These are phyloP conservation scores for Callitettix versicolor DNA, from an alignment of 1,140 invertebrate species.

Conservation along the genomic window DNA sequence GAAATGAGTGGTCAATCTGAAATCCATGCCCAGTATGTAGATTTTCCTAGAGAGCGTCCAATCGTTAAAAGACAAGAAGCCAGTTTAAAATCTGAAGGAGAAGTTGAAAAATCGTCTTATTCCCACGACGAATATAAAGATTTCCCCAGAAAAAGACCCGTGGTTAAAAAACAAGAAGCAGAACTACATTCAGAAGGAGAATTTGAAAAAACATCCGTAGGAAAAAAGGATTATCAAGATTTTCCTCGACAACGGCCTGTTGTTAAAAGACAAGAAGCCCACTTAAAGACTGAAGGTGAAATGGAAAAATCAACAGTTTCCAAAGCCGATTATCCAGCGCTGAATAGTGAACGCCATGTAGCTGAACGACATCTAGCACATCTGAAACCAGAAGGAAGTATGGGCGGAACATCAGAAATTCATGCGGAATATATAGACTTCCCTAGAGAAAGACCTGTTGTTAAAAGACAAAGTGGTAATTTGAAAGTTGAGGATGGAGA, in stretches of 20 bases:
- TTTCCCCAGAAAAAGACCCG: slow-evolving; percentile 14
- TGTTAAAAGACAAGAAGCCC: background rate
- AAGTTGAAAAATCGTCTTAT: slow-evolving; percentile 13
- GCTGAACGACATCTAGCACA: slow-evolving; percentile 10
- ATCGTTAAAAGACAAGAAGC: slow-evolving; percentile 12
- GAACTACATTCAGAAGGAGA: slow-evolving; percentile 21
- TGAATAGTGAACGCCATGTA: background rate
- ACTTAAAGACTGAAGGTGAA: slow-evolving; percentile 16
- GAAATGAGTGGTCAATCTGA: slow-evolving; percentile 16
- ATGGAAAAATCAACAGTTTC: slow-evolving; percentile 4
- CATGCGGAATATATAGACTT: slow-evolving; percentile 18
- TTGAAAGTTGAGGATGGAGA: slow-evolving; percentile 21
- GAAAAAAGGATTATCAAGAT: background rate
- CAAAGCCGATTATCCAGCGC: too few species aligned
- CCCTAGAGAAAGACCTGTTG: slow-evolving; percentile 14
- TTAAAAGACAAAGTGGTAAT: slow-evolving; percentile 15
- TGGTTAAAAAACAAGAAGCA: slow-evolving; percentile 10
- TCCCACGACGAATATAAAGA: slow-evolving; percentile 16
- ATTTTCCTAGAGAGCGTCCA: slow-evolving; percentile 18
- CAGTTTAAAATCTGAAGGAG: slow-evolving; percentile 17
- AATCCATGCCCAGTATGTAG: slow-evolving; percentile 12
- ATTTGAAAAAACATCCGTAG: slow-evolving; percentile 8
- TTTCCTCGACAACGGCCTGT: slow-evolving; percentile 6
- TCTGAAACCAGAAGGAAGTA: slow-evolving; percentile 19
- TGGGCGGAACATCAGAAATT: slow-evolving; percentile 8